A percentile compares a stretch with the other conserved stretches of the same genome.
These are phyloP conservation scores for Festucalex cinctus DNA, from an alignment of 2,113 vertebrate genomes.

Conservation along the genomic window DNA sequence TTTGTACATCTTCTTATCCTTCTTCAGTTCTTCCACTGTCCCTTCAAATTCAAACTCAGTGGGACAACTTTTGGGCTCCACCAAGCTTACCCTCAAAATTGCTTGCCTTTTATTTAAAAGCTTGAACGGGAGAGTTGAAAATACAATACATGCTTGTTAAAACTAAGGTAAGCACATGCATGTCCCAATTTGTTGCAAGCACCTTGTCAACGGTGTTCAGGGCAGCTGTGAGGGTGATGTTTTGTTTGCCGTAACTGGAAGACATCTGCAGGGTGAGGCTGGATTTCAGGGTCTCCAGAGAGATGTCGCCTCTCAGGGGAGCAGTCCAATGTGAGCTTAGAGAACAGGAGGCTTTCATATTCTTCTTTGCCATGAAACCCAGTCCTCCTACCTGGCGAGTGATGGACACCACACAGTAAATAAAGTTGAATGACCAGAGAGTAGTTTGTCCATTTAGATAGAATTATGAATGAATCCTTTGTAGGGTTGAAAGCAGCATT, in stretches of 20 bases:
- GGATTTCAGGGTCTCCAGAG: slow-evolving; percentile 64
- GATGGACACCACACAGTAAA: not conserved
- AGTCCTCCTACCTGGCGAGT: slow-evolving; percentile 68
- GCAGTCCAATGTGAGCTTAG: slow-evolving; percentile 77
- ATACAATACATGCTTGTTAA: not conserved
- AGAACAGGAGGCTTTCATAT: slow-evolving; percentile 73
- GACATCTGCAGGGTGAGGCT: slow-evolving; percentile 72
- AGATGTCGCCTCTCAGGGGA: slow-evolving; percentile 70
- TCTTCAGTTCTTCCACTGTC: slow-evolving; percentile 76
- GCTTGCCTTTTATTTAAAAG: slow-evolving; percentile 70
- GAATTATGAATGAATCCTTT: too few relatives aligned
- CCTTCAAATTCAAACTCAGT: slow-evolving; percentile 73
- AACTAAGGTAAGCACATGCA: not conserved
- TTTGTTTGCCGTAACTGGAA: slow-evolving; percentile 66
- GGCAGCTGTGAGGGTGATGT: slow-evolving; percentile 73
- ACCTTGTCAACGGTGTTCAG: slow-evolving; percentile 71
- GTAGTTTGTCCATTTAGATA: not conserved
- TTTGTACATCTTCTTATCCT: slow-evolving; percentile 70
- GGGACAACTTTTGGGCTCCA: slow-evolving; percentile 46
- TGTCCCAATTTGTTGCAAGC: slow-evolving; percentile 10
- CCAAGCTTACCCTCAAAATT: slow-evolving; percentile 60
- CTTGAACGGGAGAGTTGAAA: slow-evolving; percentile 31
- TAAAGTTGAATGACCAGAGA: not conserved
- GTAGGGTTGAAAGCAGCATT: too few relatives aligned
- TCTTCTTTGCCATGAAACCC: slow-evolving; percentile 60